These are phyloP conservation scores for Paraplagusia blochii DNA, from an alignment of 2,113 vertebrate species.

Conservation along the genomic window DNA sequence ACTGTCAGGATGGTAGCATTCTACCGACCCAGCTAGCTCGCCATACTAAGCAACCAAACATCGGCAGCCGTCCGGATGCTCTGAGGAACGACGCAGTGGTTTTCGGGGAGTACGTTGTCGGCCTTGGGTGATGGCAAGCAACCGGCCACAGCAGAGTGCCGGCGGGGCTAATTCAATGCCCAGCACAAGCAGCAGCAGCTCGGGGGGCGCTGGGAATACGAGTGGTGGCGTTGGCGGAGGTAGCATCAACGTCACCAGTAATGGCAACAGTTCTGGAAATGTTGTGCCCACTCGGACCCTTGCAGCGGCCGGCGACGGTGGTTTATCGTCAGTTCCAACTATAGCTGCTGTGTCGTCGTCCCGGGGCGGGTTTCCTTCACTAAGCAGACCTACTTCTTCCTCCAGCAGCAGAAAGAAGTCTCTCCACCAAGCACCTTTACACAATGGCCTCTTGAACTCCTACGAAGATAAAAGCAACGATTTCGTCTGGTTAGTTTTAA, in stretches of 20 bases:
- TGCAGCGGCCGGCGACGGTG: slow-evolving; percentile 55
- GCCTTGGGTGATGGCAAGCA: slow-evolving; percentile 72
- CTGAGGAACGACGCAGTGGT: slow-evolving; percentile 51
- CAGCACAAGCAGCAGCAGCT: slow-evolving; percentile 69
- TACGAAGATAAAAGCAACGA: slow-evolving; percentile 99
- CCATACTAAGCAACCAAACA: slow-evolving; percentile 40
- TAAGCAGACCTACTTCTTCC: slow-evolving; percentile 65
- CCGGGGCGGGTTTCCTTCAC: slow-evolving; percentile 53
- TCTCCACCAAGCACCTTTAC: slow-evolving; percentile 83
- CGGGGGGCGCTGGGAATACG: slow-evolving; percentile 49
- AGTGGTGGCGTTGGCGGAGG: slow-evolving; percentile 28
- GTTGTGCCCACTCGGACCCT: slow-evolving; percentile 68
- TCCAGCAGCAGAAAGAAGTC: slow-evolving; percentile 83
- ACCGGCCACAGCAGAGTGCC: slow-evolving; percentile 66
- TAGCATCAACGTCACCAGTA: slow-evolving; percentile 55
- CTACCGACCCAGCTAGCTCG: slow-evolving; percentile 44
- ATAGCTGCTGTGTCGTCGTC: slow-evolving; percentile 60
- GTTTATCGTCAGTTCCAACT: slow-evolving; percentile 53
- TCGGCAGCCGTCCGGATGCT: slow-evolving; percentile 66
- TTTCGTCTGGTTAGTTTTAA: slow-evolving; percentile 89
- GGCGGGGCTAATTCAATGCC: slow-evolving; percentile 71
- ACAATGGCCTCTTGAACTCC: slow-evolving; percentile 93
- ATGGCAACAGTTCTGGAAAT: slow-evolving; percentile 65
- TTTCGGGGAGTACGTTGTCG: slow-evolving; percentile 60
- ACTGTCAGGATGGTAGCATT: slow-evolving; percentile 57